Conservation (phyloP, 2,113 vertebrate genomes). For the Gasterosteus aculeatus region DNA sequence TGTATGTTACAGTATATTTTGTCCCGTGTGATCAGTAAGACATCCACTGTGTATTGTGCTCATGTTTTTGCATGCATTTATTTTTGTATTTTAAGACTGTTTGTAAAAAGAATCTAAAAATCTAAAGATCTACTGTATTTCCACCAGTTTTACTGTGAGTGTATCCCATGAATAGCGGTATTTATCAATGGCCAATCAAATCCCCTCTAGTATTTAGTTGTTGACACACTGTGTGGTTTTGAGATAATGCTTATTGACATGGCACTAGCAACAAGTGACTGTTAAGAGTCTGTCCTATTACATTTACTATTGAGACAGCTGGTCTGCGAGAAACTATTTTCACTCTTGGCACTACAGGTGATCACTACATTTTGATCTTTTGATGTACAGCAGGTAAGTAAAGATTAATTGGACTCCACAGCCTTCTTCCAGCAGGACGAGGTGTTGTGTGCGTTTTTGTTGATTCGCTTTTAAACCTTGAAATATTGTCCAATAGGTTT, state of each 20-base stretch:
- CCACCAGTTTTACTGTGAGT: conserved; percentile 30
- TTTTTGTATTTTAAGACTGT: conserved; percentile 53
- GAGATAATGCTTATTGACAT: not conserved
- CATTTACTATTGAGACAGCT: conserved; percentile 64
- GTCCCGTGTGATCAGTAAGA: conserved; percentile 46
- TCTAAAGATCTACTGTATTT: conserved; percentile 46
- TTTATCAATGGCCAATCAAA: conserved; percentile 37
- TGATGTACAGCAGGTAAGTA: conserved; percentile 20
- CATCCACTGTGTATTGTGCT: conserved; percentile 30
- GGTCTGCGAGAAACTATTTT: conserved; percentile 59
- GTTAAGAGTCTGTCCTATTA: conserved; percentile 10
- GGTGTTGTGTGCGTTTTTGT: conserved; percentile 16
- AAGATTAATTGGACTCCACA: not conserved
- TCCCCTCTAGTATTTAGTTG: not conserved
- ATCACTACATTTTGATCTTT: conserved; percentile 21
- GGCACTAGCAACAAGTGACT: conserved; percentile 25
- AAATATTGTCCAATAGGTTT: not conserved
- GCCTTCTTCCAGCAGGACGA: conserved; percentile 25
- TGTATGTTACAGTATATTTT: conserved; percentile 41
- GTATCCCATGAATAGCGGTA: conserved; percentile 30
- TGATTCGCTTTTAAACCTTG: not conserved
- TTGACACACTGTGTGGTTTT: conserved; percentile 25
- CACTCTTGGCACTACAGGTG: conserved; percentile 13
- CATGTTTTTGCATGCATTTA: conserved; percentile 64
- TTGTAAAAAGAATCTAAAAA: conserved; percentile 14